Evolutionary conservation across 2,797 vertebrate species (phyloP).

Genomic region (Hirundo rustica): DNA sequence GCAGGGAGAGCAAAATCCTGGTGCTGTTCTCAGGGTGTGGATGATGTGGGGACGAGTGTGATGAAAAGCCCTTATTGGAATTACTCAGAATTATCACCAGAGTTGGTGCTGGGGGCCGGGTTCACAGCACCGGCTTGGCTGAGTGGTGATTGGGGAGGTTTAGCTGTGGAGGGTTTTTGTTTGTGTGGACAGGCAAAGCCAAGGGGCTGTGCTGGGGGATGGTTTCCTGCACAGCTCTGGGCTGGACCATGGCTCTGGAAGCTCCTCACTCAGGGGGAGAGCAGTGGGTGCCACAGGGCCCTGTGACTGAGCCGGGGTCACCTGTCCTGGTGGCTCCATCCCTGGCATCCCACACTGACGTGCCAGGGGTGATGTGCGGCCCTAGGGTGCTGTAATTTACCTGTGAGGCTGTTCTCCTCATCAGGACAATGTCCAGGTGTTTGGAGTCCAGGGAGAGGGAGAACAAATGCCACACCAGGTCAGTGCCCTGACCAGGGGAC

Average conservation of each 20-base stretch:
- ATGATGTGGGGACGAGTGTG: accelerated
- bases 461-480: background rate
- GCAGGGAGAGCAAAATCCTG: background rate
- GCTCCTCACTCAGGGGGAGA: background rate
- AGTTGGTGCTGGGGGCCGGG: too few species aligned
- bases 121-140: background rate
- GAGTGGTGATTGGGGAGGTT: background rate
- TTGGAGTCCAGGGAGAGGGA: accelerated
- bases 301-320: background rate
- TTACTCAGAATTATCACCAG: background rate
- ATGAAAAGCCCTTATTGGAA: background rate
- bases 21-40: accelerated
- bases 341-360: background rate
- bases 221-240: accelerated
- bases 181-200: background rate
- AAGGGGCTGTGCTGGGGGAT: background rate
- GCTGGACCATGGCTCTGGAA: accelerated
- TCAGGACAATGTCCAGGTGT: accelerated
- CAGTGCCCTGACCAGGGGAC: accelerated
- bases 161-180: background rate
- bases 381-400: background rate
- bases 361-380: background rate
- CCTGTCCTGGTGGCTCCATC: accelerated
- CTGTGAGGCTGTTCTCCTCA: accelerated
- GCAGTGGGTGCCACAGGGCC: background rate